Percentiles rank a stretch among this genome's conserved stretches.
These are phyloP conservation scores for Plusia festucae DNA, from an alignment of 2,888 invertebrate species.

Conservation along the genomic window DNA sequence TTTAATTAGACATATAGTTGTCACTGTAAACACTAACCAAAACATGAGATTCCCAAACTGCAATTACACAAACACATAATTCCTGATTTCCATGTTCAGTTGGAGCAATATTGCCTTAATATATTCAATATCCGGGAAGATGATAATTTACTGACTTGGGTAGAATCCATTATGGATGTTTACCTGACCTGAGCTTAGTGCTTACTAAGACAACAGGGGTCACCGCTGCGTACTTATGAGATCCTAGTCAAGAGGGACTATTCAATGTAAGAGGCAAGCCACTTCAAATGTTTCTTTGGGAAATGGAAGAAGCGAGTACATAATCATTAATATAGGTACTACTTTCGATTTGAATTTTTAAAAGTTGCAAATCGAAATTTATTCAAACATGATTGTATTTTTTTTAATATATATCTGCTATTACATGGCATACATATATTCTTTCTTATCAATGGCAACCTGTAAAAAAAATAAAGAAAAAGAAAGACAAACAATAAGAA, in stretches of 20 bases:
- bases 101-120: conserved; percentile 84
- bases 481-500: conserved; percentile 85
- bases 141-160: conserved; percentile 86
- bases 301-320: conserved; percentile 16
- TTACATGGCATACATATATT: no score
- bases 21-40: conserved; percentile 69
- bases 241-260: conserved; percentile 63
- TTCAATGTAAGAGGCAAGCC: conserved; percentile 37
- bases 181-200: conserved; percentile 89
- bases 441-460: neutral
- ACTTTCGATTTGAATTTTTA: no score
- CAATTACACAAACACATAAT: conserved; percentile 80
- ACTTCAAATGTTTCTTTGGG: conserved; percentile 56
- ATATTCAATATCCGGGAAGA: conserved; percentile 88
- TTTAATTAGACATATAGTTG: conserved; percentile 13
- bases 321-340: neutral
- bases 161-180: conserved; percentile 89
- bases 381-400: no score
- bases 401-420: neutral
- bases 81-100: conserved; percentile 75
- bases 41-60: conserved; percentile 63
- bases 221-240: conserved; percentile 66
- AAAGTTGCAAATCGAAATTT: no score
- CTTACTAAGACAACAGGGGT: conserved; percentile 89
- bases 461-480: conserved; percentile 74